Evolutionary conservation across 2,888 invertebrate genomes (phyloP).

Genomic region (Dynastes tityus): DNA sequence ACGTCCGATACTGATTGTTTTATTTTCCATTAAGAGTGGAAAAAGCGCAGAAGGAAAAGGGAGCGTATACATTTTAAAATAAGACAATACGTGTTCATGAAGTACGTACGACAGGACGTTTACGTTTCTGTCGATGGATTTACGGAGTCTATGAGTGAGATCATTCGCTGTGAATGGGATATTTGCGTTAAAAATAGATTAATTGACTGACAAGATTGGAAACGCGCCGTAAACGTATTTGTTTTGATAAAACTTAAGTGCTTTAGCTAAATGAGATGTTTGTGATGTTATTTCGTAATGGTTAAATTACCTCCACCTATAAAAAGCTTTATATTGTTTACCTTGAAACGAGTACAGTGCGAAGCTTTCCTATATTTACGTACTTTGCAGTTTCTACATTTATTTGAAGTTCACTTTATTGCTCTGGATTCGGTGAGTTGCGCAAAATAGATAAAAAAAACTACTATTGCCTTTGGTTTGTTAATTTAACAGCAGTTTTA

Average conservation of each 20-base stretch:
- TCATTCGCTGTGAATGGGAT: conserved; percentile 26
- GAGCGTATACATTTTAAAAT: conserved; percentile 1
- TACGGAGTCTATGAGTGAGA: conserved; percentile 8
- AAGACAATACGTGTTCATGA: conserved; percentile 14
- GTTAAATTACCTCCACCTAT: background rate
- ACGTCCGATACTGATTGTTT: conserved; percentile 22
- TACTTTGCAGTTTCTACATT: too few relatives aligned
- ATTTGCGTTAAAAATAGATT: conserved; percentile 34
- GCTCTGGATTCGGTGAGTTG: too few relatives aligned
- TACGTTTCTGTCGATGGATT: conserved; percentile 18
- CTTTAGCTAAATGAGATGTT: background rate
- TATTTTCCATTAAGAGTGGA: conserved; percentile 13
- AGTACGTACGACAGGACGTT: conserved; percentile 16
- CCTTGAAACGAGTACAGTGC: too few relatives aligned
- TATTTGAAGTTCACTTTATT: too few relatives aligned
- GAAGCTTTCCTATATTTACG: background rate
- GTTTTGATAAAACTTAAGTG: background rate
- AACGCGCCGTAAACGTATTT: conserved; percentile 7
- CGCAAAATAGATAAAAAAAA: too few relatives aligned
- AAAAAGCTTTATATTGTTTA: conserved; percentile 6
- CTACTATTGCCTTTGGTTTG: too few relatives aligned
- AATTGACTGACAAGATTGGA: conserved; percentile 5
- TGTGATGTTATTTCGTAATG: background rate
- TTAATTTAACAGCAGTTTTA: too few relatives aligned
- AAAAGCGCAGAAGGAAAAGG: background rate